Evolutionary conservation across 2,113 vertebrate species (phyloP).

Genomic region (Theristicus caerulescens): DNA sequence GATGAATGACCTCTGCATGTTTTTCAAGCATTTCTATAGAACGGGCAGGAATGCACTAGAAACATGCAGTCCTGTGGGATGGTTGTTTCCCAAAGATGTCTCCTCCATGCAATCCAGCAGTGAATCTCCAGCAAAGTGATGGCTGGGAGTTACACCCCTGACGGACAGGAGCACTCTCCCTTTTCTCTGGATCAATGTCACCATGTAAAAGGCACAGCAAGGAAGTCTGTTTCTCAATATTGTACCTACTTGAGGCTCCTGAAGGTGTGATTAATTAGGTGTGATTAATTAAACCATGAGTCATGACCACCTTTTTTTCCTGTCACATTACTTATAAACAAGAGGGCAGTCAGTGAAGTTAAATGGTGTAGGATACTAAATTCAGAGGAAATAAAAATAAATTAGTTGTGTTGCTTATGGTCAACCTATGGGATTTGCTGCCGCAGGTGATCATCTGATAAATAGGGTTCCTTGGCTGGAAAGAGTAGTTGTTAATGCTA

Average conservation of each 20-base stretch:
- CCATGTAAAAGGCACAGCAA: background rate
- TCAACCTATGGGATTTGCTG: background rate
- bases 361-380: background rate
- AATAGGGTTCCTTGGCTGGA: background rate
- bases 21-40: background rate
- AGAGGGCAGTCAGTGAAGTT: background rate
- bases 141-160: background rate
- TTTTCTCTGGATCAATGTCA: background rate
- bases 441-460: background rate
- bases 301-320: background rate
- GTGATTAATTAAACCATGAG: slow-evolving; percentile 38
- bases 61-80: background rate
- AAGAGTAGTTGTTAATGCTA: background rate
- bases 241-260: background rate
- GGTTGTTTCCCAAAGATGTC: background rate
- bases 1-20: background rate
- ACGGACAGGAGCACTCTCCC: background rate
- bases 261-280: slow-evolving; percentile 23
- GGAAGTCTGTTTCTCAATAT: background rate
- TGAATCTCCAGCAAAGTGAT: background rate
- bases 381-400: slow-evolving; percentile 8
- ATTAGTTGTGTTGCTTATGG: background rate
- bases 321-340: background rate
- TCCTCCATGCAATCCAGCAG: background rate
- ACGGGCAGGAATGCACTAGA: background rate